These are phyloP conservation scores for Tiliqua scincoides DNA, from an alignment of 2,113 vertebrate genomes.

Conservation along the genomic window DNA sequence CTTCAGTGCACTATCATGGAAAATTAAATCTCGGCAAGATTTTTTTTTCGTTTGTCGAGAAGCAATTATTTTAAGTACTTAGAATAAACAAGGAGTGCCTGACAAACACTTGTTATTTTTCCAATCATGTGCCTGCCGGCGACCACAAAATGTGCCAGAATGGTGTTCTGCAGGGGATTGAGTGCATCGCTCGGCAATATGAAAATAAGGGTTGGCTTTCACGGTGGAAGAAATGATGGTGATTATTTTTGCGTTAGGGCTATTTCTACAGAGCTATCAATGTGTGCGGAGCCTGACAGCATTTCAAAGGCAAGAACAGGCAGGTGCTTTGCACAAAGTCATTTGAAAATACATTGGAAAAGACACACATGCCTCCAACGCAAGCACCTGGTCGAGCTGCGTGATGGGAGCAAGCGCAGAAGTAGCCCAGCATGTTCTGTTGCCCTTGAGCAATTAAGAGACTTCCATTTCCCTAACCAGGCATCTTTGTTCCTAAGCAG, in stretches of 20 bases:
- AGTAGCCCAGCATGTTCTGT: too few species aligned
- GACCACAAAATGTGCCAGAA: conserved; percentile 56
- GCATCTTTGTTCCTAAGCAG: too few species aligned
- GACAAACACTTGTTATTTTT: conserved; percentile 73
- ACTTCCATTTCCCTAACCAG: too few species aligned
- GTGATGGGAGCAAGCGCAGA: too few species aligned
- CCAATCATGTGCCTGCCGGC: conserved; percentile 59
- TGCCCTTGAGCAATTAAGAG: too few species aligned
- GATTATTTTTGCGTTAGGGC: not conserved
- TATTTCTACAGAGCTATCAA: not conserved
- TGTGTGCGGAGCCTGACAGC: not conserved
- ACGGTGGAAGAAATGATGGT: conserved; percentile 31
- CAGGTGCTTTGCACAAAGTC: not conserved
- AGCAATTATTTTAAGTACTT: conserved; percentile 72
- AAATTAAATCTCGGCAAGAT: conserved; percentile 59
- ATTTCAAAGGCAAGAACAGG: not conserved
- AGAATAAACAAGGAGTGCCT: conserved; percentile 68
- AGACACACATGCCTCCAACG: not conserved
- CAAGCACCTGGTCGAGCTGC: not conserved
- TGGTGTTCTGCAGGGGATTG: conserved; percentile 56
- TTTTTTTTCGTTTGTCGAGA: conserved; percentile 30
- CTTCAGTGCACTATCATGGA: conserved; percentile 52
- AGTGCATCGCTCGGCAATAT: conserved; percentile 58
- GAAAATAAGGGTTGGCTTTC: conserved; percentile 68
- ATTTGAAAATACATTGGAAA: not conserved